phyloP scores from a whole-genome alignment of 2,888 invertebrate genomes.

The Chydorus sphaericus region DNA sequence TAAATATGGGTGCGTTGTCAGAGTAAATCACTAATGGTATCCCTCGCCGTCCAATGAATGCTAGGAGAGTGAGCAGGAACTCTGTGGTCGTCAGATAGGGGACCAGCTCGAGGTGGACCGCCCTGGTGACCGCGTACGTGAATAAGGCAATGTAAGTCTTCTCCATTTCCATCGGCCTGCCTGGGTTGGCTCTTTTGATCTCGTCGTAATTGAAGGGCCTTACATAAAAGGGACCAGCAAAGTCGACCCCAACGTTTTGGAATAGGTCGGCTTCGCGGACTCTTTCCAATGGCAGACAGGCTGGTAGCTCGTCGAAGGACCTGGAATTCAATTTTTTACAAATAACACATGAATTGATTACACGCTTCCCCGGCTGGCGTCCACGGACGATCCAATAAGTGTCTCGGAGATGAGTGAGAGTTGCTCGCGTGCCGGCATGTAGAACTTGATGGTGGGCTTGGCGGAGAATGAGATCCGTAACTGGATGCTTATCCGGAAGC shows the following conservation, averaged over 20 bases:
- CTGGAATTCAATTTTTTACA: background rate
- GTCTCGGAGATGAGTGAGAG: background rate
- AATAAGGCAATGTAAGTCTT: slow-evolving; percentile 13
- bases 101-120: slow-evolving; percentile 13
- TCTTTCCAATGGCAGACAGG: background rate
- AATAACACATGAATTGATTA: background rate
- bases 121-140: slow-evolving; percentile 12
- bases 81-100: background rate
- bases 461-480: background rate
- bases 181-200: too few species aligned
- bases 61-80: background rate
- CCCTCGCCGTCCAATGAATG: slow-evolving; percentile 15
- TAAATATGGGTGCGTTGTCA: slow-evolving; percentile 18
- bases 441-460: background rate
- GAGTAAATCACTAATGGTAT: slow-evolving; percentile 11
- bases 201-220: background rate
- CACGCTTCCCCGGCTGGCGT: background rate
- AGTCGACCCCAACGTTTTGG: background rate
- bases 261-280: background rate
- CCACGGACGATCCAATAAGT: background rate
- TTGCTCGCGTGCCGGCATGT: background rate
- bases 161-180: background rate
- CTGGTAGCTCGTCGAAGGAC: background rate
- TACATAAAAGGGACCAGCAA: background rate
- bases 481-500: background rate